Conservation (phyloP, 2,113 vertebrate genomes). For the Cynoglossus semilaevis region DNA sequence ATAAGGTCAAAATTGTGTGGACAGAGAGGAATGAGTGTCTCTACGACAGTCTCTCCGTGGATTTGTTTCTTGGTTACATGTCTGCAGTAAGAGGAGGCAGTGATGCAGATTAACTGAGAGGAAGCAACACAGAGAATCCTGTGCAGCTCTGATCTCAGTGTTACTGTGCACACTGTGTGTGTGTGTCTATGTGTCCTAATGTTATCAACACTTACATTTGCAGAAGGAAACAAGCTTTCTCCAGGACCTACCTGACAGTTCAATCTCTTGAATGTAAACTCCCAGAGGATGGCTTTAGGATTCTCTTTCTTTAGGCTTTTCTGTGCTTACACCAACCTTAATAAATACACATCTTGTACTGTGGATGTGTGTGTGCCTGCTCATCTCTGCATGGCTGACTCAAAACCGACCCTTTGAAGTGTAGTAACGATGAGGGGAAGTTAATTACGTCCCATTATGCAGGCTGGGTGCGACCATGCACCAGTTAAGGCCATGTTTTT, state of each 20-base stretch:
- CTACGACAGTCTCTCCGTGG: no score
- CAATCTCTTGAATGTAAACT: conserved; percentile 41
- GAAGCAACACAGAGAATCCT: conserved; percentile 13
- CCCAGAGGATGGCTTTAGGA: conserved; percentile 56
- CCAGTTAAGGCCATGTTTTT: conserved; percentile 87
- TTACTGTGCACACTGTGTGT: background rate
- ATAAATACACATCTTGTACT: conserved; percentile 54
- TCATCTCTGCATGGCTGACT: conserved; percentile 69
- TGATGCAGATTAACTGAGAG: no score
- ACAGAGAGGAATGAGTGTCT: no score
- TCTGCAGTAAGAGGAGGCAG: no score
- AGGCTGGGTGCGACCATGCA: conserved; percentile 85
- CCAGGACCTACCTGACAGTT: conserved; percentile 42
- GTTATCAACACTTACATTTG: conserved; percentile 24
- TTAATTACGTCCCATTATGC: conserved; percentile 93
- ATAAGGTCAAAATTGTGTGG: no score
- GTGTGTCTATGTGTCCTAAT: conserved; percentile 15
- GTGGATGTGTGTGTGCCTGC: conserved; percentile 22
- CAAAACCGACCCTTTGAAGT: conserved; percentile 84
- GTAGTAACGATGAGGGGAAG: conserved; percentile 94
- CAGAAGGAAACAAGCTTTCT: conserved; percentile 30
- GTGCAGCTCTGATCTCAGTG: background rate
- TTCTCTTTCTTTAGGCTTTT: conserved; percentile 50
- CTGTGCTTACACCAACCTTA: conserved; percentile 45
- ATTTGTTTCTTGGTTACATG: no score